Evolutionary conservation across 2,888 invertebrate genomes (phyloP), one percentile per base, ranked within the genome.

Genomic region (Eupeodes latifasciatus): DNA sequence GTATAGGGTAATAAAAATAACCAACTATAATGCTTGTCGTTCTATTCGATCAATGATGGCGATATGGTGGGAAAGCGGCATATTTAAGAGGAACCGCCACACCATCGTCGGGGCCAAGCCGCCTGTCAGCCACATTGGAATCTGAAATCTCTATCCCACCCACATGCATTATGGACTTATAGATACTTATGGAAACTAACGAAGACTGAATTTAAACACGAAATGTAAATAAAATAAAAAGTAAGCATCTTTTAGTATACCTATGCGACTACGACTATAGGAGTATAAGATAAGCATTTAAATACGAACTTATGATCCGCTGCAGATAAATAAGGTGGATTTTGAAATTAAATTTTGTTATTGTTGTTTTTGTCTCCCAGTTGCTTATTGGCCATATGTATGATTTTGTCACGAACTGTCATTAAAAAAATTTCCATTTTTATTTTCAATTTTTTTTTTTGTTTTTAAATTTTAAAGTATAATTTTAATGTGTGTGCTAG

Each of bases 61-160:
- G n/a, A n/a, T 59, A 6, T 11, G 76, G 85, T 81, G 86, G 78
- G 86, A 86, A 82, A 74, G 78, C 74, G 78, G 67, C 81, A 71
- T 82, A 71, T 64, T 66, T 49, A 79, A 78, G 67, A 57, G 62
- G 72, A 55, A 36, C 51, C 40, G 4, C 40, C 40, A 4, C 14
- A 3, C 27, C 27, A 27, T 19, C 19, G 19, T 19, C 19, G 19
- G 27, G 14, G 34, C 61, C 61, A 27, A 27, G 7, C 36, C 81
- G 85, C 81, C 77, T 72, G 85, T 66, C 81, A 77, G 72, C 72
- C 51, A 71, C 55, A 71, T 55, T 55, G 6, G 16, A 55, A 55
- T 76, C 40, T 47, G 12, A 71, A 71, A 71, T 76, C 72, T 36
- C 55, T 14, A 78, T 49, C 77, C 74, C 85, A 85, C 85, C 85